phyloP scores from a whole-genome alignment of 2,888 invertebrate species.

The Ectropis crepuscularia region DNA sequence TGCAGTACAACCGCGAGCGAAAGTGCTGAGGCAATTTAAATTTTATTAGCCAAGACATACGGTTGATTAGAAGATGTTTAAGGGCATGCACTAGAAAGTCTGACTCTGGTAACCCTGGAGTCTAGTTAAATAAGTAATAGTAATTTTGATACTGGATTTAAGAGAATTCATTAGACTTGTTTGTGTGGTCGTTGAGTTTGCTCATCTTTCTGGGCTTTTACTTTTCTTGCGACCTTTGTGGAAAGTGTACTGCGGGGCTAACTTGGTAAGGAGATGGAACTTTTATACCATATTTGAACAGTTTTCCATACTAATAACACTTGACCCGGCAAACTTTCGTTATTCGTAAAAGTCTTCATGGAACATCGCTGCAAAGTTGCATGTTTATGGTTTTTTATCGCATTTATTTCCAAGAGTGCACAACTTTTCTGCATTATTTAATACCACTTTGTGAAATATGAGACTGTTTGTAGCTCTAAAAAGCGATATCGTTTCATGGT shows the following conservation, averaged over 20 bases:
- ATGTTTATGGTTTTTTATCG: no score
- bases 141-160: conserved; percentile 52
- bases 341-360: no score
- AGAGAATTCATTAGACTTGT: conserved; percentile 52
- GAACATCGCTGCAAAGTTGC: no score
- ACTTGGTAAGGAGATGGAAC: background rate
- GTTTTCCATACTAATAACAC: no score
- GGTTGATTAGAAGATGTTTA: conserved; percentile 41
- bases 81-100: conserved; percentile 57
- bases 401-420: no score
- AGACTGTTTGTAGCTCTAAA: no score
- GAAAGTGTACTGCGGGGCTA: conserved; percentile 17
- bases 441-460: no score
- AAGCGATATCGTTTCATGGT: no score
- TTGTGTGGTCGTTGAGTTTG: conserved; percentile 27
- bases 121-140: conserved; percentile 67
- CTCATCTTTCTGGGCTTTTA: conserved; percentile 28
- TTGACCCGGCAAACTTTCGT: no score
- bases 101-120: conserved; percentile 58
- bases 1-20: conserved; percentile 42
- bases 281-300: no score
- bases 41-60: conserved; percentile 51
- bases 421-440: no score
- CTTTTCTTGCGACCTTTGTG: conserved; percentile 13
- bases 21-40: conserved; percentile 55